Evolutionary conservation across 2,888 invertebrate species (phyloP).

Genomic region (Aphidius colemani): DNA sequence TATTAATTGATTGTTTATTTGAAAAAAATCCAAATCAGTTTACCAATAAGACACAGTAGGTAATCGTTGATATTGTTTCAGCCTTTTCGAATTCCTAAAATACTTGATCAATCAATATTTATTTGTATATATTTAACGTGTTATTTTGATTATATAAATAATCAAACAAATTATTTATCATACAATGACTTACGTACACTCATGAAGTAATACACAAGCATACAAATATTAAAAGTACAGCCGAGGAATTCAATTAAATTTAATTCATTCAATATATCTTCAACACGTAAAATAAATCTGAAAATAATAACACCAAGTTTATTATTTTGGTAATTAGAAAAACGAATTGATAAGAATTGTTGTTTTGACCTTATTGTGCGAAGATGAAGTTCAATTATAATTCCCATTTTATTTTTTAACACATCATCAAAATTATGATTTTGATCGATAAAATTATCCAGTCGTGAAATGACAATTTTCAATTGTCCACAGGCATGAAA

Average conservation of each 20-base stretch:
- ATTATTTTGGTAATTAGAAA: too few relatives aligned
- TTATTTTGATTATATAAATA: background rate
- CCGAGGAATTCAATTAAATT: conserved; percentile 51
- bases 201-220: conserved; percentile 51
- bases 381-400: conserved; percentile 45
- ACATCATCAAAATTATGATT: too few relatives aligned
- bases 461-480: conserved; percentile 39
- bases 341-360: background rate
- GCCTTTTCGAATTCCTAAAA: conserved; percentile 49
- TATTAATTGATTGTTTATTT: too few relatives aligned
- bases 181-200: conserved; percentile 38
- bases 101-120: background rate
- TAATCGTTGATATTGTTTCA: conserved; percentile 43
- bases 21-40: too few relatives aligned
- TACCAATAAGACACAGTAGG: conserved; percentile 43
- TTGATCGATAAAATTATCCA: conserved; percentile 31
- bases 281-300: conserved; percentile 47
- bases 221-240: conserved; percentile 52
- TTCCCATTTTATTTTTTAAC: conserved; percentile 31
- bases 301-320: background rate
- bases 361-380: conserved; percentile 41
- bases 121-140: too few relatives aligned
- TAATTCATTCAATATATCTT: conserved; percentile 44
- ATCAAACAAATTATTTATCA: background rate
- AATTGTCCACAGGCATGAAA: conserved; percentile 52